A percentile compares a stretch with the other conserved stretches of the same genome.
Evolutionary conservation across 2,113 vertebrate species (phyloP).

Genomic region (Apus apus): DNA sequence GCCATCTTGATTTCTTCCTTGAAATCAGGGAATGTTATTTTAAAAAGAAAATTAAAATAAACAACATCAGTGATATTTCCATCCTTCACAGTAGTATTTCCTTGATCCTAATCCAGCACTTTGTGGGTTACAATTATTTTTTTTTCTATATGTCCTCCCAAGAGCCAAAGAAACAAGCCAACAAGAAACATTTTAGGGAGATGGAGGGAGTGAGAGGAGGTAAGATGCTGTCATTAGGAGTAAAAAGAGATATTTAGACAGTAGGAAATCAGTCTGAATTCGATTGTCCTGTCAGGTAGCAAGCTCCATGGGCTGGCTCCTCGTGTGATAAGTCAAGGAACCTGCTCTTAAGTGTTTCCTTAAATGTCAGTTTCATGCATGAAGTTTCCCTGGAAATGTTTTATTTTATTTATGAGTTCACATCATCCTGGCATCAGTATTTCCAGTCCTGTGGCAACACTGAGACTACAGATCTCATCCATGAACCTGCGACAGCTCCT

Average conservation of each 20-base stretch:
- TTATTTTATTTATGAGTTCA: neutral
- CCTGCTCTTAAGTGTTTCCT: neutral
- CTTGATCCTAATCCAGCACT: neutral
- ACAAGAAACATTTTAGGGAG: neutral
- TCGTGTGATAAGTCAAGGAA: neutral
- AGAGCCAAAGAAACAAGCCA: neutral
- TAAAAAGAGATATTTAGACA: neutral
- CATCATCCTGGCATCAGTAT: neutral
- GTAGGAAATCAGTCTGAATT: neutral
- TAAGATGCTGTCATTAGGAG: neutral
- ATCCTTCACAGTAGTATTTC: neutral
- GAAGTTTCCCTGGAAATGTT: neutral
- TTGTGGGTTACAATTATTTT: neutral
- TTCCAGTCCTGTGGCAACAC: neutral
- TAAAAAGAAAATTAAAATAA: neutral
- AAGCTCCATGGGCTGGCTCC: neutral
- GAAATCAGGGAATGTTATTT: neutral
- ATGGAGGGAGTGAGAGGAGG: neutral
- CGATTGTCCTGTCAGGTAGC: neutral
- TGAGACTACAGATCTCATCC: neutral
- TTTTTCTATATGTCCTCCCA: neutral
- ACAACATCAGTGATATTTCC: neutral
- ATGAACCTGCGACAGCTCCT: neutral
- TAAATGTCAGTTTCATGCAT: neutral
- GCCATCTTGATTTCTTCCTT: neutral